These are phyloP conservation scores for Remorina albescens DNA, from an alignment of 2,797 vertebrate genomes.

Conservation along the genomic window DNA sequence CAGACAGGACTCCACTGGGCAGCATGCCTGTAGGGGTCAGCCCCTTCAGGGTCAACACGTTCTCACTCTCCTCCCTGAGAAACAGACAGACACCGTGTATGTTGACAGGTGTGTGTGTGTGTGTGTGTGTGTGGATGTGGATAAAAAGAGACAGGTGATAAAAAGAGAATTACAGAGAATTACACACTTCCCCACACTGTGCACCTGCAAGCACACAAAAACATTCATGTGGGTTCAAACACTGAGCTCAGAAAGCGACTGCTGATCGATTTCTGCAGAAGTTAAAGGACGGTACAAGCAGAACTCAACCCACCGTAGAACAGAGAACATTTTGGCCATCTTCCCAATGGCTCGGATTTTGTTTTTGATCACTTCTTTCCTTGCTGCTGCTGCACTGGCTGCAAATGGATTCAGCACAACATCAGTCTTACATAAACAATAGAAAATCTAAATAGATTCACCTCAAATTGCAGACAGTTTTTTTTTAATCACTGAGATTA, in stretches of 20 bases:
- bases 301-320: conserved; percentile 77
- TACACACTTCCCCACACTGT: conserved; percentile 35
- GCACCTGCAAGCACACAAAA: conserved; percentile 45
- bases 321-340: conserved; percentile 89
- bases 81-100: conserved; percentile 7
- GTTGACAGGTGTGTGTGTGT: conserved; percentile 9
- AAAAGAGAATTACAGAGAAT: conserved; percentile 33
- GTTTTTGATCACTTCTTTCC: conserved; percentile 90
- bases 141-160: conserved; percentile 26
- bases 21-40: conserved; percentile 89
- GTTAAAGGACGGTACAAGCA: not conserved
- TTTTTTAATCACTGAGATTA: not conserved
- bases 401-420: conserved; percentile 23
- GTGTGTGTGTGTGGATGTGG: conserved; percentile 16
- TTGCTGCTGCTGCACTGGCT: conserved; percentile 87
- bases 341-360: conserved; percentile 89
- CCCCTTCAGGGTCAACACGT: conserved; percentile 88
- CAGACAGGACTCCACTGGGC: conserved; percentile 87
- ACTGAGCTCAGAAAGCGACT: not conserved
- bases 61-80: conserved; percentile 89
- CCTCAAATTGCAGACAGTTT: not conserved
- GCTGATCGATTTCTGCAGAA: conserved; percentile 2
- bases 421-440: not conserved
- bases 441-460: not conserved
- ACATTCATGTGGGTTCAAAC: conserved; percentile 10